Base-by-base conservation (phyloP, 2,797 vertebrate genomes). In the Sibirionetta formosa region DNA sequence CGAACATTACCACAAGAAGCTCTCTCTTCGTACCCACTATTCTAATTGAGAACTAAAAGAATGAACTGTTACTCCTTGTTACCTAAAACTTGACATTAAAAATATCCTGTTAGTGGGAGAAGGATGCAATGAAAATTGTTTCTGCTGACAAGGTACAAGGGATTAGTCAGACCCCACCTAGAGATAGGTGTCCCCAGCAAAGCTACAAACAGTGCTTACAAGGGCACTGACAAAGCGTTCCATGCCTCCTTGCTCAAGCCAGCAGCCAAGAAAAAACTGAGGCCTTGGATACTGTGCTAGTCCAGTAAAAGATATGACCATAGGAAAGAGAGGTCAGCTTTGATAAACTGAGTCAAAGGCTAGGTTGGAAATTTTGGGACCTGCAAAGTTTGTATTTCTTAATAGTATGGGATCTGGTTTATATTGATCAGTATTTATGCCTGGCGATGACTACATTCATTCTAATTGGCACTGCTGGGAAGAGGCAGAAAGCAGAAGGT, bases 81-180 rank as follows among this genome's bases (percentile, higher is more conserved):
- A 57, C 38, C 15, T 57, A 53, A 66, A 72, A 71, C 14, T 16
- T n/a, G 33, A 33, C 33, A 6, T 24, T 23, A 46, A 77, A 46
- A 36, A 48, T 40, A 20, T 26, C 13, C 35, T 51, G 10, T 58
- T 66, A 72, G 38, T 36, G 16, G 35, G 80, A 86, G 26, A 8
- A 61, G 2, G 6, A 31, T 29, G 46, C 26, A 65, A 46, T 56
- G 63, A 86, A 88, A 48, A 27, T 12, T 58, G 16, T 56, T 95
- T 72, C 80, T 86, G 63, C 70, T 86, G 91, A 82, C 66, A 72
- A 92, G 65, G 58, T 86, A 86, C 50, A 84, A 93, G 17, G 35
- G 58, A 75, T 65, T 75, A 72, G 36, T n/a, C 51, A 86, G 82
- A 91, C 63, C 51, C 48, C 36, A 90, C 66, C 61, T 0, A 82